Evolutionary conservation across 2,888 invertebrate species (phyloP), one percentile per base, ranked within the genome.

Genomic region (Onthophagus sagittarius): DNA sequence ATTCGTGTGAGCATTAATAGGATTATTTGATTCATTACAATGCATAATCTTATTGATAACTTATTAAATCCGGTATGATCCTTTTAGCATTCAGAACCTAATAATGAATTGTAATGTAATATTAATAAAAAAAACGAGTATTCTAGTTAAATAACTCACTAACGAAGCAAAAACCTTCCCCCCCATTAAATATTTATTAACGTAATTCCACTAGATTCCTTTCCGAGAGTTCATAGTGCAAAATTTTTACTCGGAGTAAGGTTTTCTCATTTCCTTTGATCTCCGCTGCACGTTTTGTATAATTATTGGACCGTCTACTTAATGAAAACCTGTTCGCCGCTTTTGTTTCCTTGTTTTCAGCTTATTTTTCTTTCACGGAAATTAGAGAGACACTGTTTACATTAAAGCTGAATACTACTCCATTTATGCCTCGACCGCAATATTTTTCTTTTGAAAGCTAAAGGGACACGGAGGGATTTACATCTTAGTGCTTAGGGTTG

Each of bases 231-330:
- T 53, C 11, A 53, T 53, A 53, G 11, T 53, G 11, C 11, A 53
- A 53, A 53, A 53, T 9, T 53, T 9, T 53, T 53, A 9, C 39
- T 11, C 23, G 3, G 23, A 23, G 39, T 53, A 7, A 53, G 39
- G 39, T 11, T 53, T 53, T 53, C n/a, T 9, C 11, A 14, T 15
- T 15, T 23, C 64, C 64, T 64, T 64, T 64, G 64, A 64, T 64
- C 64, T 64, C 14, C 15, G 9, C 15, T 11, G 14, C 15, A 14
- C 64, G 15, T 64, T 64, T 15, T 64, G 23, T 64, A 23, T 64
- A 64, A 64, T 64, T 64, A 64, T 64, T 64, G 14, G 64, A 23
- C 64, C 23, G 15, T 64, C 64, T 15, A 23, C 23, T 64, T 64
- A 64, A 64, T 64, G 64, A 64, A 64, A 64, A 64, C 39, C 64